Percentiles rank a stretch among this genome's conserved stretches.
Conservation (phyloP, 2,113 vertebrate genomes). For the Calyptommatus sinebrachiatus region DNA sequence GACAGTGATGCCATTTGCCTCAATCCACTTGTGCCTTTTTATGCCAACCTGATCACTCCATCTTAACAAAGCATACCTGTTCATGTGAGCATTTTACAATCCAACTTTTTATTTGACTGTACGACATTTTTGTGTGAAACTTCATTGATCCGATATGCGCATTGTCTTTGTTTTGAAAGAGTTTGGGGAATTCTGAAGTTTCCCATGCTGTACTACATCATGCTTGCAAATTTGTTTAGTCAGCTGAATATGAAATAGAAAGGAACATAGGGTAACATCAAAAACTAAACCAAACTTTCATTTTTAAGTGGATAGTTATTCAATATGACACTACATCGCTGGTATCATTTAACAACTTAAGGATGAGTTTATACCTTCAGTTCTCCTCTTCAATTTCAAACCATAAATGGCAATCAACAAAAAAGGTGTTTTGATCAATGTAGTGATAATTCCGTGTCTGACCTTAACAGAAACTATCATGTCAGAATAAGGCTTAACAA, state of each 20-base stretch:
- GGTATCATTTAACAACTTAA: neutral
- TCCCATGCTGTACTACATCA: neutral
- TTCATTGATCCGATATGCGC: neutral
- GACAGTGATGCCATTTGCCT: neutral
- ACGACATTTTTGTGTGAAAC: neutral
- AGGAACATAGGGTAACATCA: neutral
- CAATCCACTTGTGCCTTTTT: constrained; percentile 12
- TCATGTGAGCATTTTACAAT: neutral
- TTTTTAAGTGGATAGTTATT: neutral
- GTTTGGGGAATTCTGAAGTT: neutral
- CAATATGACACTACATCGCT: neutral
- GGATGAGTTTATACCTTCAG: neutral
- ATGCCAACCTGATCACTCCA: neutral
- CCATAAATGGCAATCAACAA: neutral
- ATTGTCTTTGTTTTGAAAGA: neutral
- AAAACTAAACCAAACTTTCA: neutral
- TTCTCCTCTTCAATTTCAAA: too few relatives aligned
- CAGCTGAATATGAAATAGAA: constrained; percentile 1
- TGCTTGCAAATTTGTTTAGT: neutral
- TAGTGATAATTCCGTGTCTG: neutral
- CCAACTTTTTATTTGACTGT: constrained; percentile 16
- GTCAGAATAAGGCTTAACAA: neutral
- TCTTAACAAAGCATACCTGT: constrained; percentile 5
- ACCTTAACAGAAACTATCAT: neutral
- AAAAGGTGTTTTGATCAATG: neutral